Percentiles rank a stretch among this genome's conserved stretches.
Conservation (phyloP, 2,797 vertebrate species). For the Vipera latastei region DNA sequence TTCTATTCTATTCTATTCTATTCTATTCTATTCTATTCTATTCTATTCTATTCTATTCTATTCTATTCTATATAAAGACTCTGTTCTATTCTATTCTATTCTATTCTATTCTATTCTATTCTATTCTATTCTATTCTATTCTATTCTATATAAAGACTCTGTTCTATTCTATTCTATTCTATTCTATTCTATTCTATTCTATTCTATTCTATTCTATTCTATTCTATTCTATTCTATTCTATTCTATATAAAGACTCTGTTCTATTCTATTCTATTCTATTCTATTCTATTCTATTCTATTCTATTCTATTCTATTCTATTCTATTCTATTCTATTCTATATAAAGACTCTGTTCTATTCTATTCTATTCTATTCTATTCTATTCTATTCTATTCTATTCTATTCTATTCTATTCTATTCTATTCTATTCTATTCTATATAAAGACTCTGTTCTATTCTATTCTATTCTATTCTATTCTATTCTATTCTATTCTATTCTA, state of each 20-base stretch:
- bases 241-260: too few relatives aligned
- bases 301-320: too few relatives aligned
- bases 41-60: too few relatives aligned
- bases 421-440: neutral
- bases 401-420: neutral
- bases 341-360: too few relatives aligned
- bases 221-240: neutral
- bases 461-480: neutral
- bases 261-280: neutral
- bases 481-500: neutral
- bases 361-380: neutral
- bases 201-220: too few relatives aligned
- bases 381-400: too few relatives aligned
- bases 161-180: too few relatives aligned
- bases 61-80: neutral
- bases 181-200: too few relatives aligned
- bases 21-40: neutral
- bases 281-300: neutral
- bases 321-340: neutral
- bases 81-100: too few relatives aligned
- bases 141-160: too few relatives aligned
- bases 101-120: neutral
- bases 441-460: too few relatives aligned
- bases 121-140: neutral
- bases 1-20: neutral